A percentile compares a stretch with the other conserved stretches of the same genome.
These are phyloP conservation scores for Rhincodon typus DNA, from an alignment of 2,797 vertebrate species.

Conservation along the genomic window DNA sequence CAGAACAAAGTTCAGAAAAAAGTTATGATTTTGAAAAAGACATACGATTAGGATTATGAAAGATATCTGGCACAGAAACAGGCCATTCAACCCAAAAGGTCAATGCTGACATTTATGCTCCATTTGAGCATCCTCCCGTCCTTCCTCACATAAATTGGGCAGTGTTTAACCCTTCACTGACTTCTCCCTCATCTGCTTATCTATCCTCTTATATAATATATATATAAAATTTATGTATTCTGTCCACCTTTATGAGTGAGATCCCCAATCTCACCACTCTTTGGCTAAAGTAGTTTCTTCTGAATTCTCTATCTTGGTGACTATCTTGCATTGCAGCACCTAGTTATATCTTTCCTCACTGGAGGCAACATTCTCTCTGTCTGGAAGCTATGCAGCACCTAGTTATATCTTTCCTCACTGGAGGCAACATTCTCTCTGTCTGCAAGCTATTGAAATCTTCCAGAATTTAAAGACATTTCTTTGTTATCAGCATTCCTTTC, in stretches of 20 bases:
- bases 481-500: too few species aligned
- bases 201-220: background rate
- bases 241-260: background rate
- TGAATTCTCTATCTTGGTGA: background rate
- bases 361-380: background rate
- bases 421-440: background rate
- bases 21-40: background rate
- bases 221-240: background rate
- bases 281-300: background rate
- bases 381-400: background rate
- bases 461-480: too few species aligned
- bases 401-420: background rate
- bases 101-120: background rate
- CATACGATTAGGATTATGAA: background rate
- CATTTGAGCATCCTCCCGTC: background rate
- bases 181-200: background rate
- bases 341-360: background rate
- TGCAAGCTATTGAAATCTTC: background rate
- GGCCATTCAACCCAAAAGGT: background rate
- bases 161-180: background rate
- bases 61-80: background rate
- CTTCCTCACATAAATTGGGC: background rate
- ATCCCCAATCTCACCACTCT: background rate
- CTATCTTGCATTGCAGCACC: background rate
- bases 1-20: background rate